Percentiles rank a stretch among this genome's conserved stretches.
phyloP scores from a whole-genome alignment of 1,140 invertebrate species.

The Macrobrachium nipponense region DNA sequence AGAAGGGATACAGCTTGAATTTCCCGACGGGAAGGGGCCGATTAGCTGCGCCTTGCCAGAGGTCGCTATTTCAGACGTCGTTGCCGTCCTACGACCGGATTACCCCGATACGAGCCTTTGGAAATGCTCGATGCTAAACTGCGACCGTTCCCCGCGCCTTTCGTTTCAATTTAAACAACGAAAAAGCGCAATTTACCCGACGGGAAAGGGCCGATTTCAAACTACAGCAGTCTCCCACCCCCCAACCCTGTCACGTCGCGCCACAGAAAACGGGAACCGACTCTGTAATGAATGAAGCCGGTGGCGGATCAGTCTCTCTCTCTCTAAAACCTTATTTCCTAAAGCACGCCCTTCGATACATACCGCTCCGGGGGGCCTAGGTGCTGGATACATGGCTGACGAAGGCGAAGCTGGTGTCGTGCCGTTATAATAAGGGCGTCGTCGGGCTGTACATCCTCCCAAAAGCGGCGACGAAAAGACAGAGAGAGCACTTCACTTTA shows the following conservation, averaged over 20 bases:
- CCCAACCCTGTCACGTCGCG: not conserved
- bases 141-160: no score
- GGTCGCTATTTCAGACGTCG: no score
- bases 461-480: no score
- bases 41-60: no score
- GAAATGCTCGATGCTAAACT: no score
- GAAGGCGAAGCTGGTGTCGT: not conserved
- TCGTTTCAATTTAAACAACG: no score
- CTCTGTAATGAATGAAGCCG: constrained; percentile 33
- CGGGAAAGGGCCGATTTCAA: not conserved
- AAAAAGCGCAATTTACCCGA: no score
- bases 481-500: constrained; percentile 5
- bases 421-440: constrained; percentile 20
- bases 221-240: not conserved
- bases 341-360: constrained; percentile 18
- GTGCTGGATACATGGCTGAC: constrained; percentile 64
- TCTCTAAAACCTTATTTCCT: constrained; percentile 13
- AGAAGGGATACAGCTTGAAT: no score
- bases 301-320: not conserved
- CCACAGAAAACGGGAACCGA: constrained; percentile 16
- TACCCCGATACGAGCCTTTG: no score
- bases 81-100: no score
- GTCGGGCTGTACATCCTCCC: constrained; percentile 11
- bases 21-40: no score
- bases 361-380: constrained; percentile 64